Conservation (phyloP, 2,113 vertebrate genomes). For the Megaceryle torquata region DNA sequence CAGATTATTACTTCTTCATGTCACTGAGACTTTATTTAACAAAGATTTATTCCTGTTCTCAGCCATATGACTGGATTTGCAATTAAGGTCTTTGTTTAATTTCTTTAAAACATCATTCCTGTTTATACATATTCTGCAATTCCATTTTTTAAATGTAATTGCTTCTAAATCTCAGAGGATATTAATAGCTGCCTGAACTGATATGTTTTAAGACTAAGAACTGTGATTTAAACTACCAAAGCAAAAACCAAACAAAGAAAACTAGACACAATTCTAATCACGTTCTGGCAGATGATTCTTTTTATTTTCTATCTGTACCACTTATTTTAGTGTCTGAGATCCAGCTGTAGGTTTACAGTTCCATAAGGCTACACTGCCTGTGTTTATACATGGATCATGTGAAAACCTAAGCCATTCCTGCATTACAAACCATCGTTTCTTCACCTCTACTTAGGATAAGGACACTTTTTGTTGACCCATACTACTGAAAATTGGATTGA, state of each 20-base stretch:
- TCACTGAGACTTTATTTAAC: constrained; percentile 47
- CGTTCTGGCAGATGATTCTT: neutral
- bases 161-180: constrained; percentile 69
- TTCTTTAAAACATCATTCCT: constrained; percentile 72
- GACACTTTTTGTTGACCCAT: neutral
- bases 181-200: constrained; percentile 62
- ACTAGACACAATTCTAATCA: constrained; percentile 2
- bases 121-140: constrained; percentile 57
- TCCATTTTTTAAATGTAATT: constrained; percentile 70
- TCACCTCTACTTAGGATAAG: neutral
- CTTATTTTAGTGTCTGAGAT: neutral
- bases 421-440: neutral
- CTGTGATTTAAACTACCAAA: constrained; percentile 56
- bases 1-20: constrained; percentile 50
- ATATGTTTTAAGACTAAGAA: constrained; percentile 60
- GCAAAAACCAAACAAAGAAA: constrained; percentile 46
- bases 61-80: constrained; percentile 66
- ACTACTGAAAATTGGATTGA: neutral
- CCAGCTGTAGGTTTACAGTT: neutral
- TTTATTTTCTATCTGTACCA: neutral
- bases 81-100: constrained; percentile 74
- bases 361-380: neutral
- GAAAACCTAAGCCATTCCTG: neutral
- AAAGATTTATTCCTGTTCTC: constrained; percentile 61
- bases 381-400: neutral